A percentile compares a stretch with the other conserved stretches of the same genome.
Conservation (phyloP, 2,113 vertebrate species). For the Syngnathus typhle region DNA sequence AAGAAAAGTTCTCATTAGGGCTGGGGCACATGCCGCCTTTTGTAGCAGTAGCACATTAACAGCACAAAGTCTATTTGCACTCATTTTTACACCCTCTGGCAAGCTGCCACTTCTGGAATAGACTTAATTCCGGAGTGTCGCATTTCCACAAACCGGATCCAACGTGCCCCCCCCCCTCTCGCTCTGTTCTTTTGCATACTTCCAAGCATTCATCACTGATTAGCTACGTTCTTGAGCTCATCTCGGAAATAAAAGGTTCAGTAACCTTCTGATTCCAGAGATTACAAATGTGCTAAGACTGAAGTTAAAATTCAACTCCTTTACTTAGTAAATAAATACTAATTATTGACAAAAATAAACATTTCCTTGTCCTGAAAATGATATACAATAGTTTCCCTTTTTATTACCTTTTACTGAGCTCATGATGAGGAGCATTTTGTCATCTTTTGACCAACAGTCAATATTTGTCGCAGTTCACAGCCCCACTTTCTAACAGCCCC, state of each 20-base stretch:
- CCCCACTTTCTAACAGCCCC: slow-evolving; percentile 51
- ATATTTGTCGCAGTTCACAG: slow-evolving; percentile 43
- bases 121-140: not conserved
- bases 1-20: not conserved
- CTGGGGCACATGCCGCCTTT: slow-evolving; percentile 14
- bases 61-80: slow-evolving; percentile 31
- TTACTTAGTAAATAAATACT: too few relatives aligned
- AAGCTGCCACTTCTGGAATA: slow-evolving; percentile 9
- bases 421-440: too few relatives aligned
- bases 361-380: too few relatives aligned
- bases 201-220: not conserved
- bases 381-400: too few relatives aligned
- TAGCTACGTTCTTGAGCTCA: not conserved
- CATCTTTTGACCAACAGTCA: slow-evolving; percentile 20
- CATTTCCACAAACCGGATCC: not conserved
- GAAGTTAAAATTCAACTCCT: too few relatives aligned
- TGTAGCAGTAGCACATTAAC: slow-evolving; percentile 37
- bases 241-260: not conserved
- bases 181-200: not conserved
- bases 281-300: not conserved
- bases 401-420: too few relatives aligned
- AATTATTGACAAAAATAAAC: too few relatives aligned
- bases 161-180: not conserved
- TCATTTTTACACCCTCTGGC: slow-evolving; percentile 23
- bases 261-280: not conserved